These are phyloP conservation scores for Druceiella hillmani DNA, from an alignment of 2,888 invertebrate genomes.

Conservation along the genomic window DNA sequence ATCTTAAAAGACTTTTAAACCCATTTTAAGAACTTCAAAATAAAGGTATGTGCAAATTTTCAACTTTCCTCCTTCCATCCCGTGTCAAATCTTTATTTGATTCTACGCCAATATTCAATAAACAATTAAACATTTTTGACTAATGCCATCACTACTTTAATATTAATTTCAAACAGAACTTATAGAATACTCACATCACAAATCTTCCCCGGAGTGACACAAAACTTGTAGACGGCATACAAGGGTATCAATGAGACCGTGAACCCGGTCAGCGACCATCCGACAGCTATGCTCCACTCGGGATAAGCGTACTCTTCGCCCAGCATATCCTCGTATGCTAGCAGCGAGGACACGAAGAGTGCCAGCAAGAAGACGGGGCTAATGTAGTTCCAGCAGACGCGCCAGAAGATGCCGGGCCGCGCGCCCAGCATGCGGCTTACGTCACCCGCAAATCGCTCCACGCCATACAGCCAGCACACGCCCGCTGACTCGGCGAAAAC, in stretches of 20 bases:
- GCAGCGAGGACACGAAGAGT: conserved; percentile 78
- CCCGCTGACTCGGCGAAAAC: conserved; percentile 89
- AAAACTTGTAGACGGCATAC: conserved; percentile 75
- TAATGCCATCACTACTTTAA: too few species aligned
- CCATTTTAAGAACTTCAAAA: too few species aligned
- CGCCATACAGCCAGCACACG: conserved; percentile 87
- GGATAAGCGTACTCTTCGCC: conserved; percentile 71
- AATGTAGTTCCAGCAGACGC: conserved; percentile 81
- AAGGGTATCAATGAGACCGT: conserved; percentile 82
- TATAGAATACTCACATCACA: conserved; percentile 30
- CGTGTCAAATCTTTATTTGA: too few species aligned
- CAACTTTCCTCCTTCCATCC: background rate
- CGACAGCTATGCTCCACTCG: conserved; percentile 73
- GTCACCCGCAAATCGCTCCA: conserved; percentile 73
- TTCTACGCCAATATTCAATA: too few species aligned
- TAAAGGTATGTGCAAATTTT: background rate
- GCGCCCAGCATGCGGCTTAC: conserved; percentile 80
- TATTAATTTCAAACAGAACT: too few species aligned
- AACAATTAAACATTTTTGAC: too few species aligned
- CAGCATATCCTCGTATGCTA: conserved; percentile 76
- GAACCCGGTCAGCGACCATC: conserved; percentile 77
- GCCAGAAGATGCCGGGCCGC: conserved; percentile 73
- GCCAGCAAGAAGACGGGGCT: conserved; percentile 81
- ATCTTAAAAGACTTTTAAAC: too few species aligned
- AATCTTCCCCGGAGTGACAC: conserved; percentile 60